Evolutionary conservation across 2,888 invertebrate genomes (phyloP).

Genomic region (Hirtodrosophila histrioides): DNA sequence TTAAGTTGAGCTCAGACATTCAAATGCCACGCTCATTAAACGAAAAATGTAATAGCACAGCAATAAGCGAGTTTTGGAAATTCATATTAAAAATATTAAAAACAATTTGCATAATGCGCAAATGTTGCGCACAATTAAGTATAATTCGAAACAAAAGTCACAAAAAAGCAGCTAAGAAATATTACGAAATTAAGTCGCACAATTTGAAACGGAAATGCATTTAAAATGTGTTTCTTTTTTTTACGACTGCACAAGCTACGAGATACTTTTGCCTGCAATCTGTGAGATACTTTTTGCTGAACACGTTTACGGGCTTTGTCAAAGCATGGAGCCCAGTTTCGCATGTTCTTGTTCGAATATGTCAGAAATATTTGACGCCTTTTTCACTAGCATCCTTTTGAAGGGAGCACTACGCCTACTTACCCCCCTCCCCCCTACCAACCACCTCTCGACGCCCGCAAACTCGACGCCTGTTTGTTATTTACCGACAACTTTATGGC

Average conservation of each 20-base stretch:
- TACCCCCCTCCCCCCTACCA: not conserved
- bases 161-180: conserved; percentile 36
- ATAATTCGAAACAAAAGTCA: conserved; percentile 20
- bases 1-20: conserved; percentile 44
- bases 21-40: conserved; percentile 7
- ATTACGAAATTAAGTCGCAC: conserved; percentile 20
- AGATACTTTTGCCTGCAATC: conserved; percentile 23
- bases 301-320: conserved; percentile 7
- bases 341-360: conserved; percentile 10
- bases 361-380: conserved; percentile 35
- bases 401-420: conserved; percentile 13
- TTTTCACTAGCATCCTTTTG: conserved; percentile 31
- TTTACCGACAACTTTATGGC: conserved; percentile 81
- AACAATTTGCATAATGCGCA: conserved; percentile 45
- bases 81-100: conserved; percentile 5
- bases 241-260: conserved; percentile 1
- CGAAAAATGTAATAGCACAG: not conserved
- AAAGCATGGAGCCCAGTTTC: conserved; percentile 9
- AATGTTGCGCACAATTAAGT: conserved; percentile 35
- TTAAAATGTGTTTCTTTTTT: conserved; percentile 25
- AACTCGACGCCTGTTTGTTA: conserved; percentile 74
- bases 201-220: conserved; percentile 43
- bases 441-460: not conserved
- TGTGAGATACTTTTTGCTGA: conserved; percentile 24
- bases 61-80: conserved; percentile 12